Conservation (phyloP, 2,888 invertebrate genomes). For the Arctia plantaginis region DNA sequence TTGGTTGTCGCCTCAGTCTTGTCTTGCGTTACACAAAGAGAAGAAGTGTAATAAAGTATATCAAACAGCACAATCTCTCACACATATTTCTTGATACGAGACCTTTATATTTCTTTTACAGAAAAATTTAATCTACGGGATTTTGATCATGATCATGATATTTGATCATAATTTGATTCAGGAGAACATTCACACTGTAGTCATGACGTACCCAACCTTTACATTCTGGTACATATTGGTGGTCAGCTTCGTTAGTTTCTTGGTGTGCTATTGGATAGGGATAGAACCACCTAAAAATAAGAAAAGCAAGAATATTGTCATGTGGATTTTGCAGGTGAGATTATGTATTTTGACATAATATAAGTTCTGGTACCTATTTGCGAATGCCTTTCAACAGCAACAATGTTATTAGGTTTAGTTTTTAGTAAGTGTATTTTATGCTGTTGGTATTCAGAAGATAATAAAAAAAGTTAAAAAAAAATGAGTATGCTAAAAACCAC, state of each 20-base stretch:
- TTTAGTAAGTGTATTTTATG: too few species aligned
- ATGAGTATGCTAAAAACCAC: too few species aligned
- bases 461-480: too few species aligned
- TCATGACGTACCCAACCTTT: slow-evolving; percentile 90
- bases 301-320: slow-evolving; percentile 94
- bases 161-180: too few species aligned
- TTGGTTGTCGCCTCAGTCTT: too few species aligned
- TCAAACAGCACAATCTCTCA: too few species aligned
- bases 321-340: slow-evolving; percentile 94
- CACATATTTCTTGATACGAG: too few species aligned
- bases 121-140: slow-evolving; percentile 92
- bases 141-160: slow-evolving; percentile 94
- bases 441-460: too few species aligned
- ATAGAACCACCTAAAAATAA: slow-evolving; percentile 91
- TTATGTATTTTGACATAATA: neutral
- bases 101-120: slow-evolving; percentile 64
- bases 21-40: too few species aligned
- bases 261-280: slow-evolving; percentile 96
- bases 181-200: slow-evolving; percentile 91
- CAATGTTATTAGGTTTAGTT: too few species aligned
- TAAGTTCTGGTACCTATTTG: neutral
- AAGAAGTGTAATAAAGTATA: too few species aligned
- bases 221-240: slow-evolving; percentile 91
- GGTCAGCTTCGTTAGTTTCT: slow-evolving; percentile 91
- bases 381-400: too few species aligned